phyloP scores from a whole-genome alignment of 2,888 invertebrate genomes.

The Idaea straminata region DNA sequence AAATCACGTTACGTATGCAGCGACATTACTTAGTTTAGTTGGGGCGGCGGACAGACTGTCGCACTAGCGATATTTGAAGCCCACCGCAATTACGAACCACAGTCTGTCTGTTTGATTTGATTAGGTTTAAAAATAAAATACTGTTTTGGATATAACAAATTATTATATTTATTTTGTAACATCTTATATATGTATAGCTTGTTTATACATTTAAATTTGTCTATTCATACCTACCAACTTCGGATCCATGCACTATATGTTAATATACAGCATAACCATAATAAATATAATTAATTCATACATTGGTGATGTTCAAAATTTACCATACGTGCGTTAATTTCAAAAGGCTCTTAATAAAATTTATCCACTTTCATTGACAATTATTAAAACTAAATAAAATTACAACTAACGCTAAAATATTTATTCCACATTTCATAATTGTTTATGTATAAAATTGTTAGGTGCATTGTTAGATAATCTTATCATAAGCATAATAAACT shows the following conservation, averaged over 20 bases:
- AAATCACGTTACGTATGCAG: too few relatives aligned
- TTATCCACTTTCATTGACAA: constrained; percentile 8
- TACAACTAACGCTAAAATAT: constrained; percentile 9
- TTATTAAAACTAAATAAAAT: constrained; percentile 14
- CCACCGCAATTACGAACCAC: too few relatives aligned
- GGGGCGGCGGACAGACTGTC: too few relatives aligned
- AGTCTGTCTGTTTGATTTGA: not conserved
- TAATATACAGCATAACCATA: constrained; percentile 34
- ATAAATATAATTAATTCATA: constrained; percentile 27
- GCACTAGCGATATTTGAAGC: too few relatives aligned
- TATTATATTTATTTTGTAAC: constrained; percentile 66
- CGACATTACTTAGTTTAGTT: too few relatives aligned
- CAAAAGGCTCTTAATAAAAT: constrained; percentile 23
- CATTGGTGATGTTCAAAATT: constrained; percentile 7
- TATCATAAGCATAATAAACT: constrained; percentile 36
- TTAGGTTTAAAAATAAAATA: constrained; percentile 21
- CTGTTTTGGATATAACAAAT: constrained; percentile 36
- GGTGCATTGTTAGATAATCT: not conserved
- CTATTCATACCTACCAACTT: constrained; percentile 46
- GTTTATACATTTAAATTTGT: constrained; percentile 51
- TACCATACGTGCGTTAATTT: constrained; percentile 26
- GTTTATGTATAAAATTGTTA: not conserved
- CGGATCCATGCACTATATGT: constrained; percentile 54
- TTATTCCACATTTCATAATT: not conserved
- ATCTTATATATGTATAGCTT: constrained; percentile 56